These are phyloP conservation scores for Drosophila subquinaria DNA, from an alignment of 2,888 invertebrate genomes.

Conservation along the genomic window DNA sequence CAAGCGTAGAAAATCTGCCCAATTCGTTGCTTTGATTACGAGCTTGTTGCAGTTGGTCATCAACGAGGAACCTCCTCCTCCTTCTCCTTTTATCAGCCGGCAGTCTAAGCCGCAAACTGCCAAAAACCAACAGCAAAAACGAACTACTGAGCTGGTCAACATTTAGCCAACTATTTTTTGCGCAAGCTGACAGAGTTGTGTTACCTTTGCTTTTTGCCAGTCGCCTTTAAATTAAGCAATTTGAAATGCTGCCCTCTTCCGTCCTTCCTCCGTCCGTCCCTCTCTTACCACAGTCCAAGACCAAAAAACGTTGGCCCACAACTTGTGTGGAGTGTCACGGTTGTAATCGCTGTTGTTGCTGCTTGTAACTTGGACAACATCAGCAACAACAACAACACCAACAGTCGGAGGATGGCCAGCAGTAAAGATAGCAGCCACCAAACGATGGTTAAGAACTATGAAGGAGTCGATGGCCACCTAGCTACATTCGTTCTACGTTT, in stretches of 20 bases:
- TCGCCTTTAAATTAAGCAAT: slow-evolving; percentile 80
- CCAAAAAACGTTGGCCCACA: slow-evolving; percentile 67
- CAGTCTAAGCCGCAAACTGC: slow-evolving; percentile 11
- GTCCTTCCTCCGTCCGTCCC: background rate
- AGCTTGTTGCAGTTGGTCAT: slow-evolving; percentile 24
- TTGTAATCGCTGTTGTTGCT: slow-evolving; percentile 72
- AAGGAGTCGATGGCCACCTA: slow-evolving; percentile 69
- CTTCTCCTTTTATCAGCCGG: slow-evolving; percentile 10
- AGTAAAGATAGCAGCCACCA: slow-evolving; percentile 61
- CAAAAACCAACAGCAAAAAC: slow-evolving; percentile 34
- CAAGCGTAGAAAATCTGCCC: slow-evolving; percentile 57
- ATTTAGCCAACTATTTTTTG: slow-evolving; percentile 69
- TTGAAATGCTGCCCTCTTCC: slow-evolving; percentile 59
- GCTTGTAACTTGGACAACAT: slow-evolving; percentile 50
- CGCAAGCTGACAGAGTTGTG: slow-evolving; percentile 31
- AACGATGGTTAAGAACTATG: slow-evolving; percentile 46
- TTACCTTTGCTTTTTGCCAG: slow-evolving; percentile 55
- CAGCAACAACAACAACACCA: slow-evolving; percentile 25
- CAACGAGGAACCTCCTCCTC: slow-evolving; percentile 5
- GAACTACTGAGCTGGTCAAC: slow-evolving; percentile 60
- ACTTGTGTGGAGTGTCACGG: slow-evolving; percentile 71
- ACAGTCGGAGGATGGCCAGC: slow-evolving; percentile 26
- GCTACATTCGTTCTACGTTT: slow-evolving; percentile 28
- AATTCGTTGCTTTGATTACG: slow-evolving; percentile 64
- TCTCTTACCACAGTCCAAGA: background rate